Percentiles rank a stretch among this genome's conserved stretches.
phyloP scores from a whole-genome alignment of 2,888 invertebrate genomes.

The Pemphredon lugubris region DNA sequence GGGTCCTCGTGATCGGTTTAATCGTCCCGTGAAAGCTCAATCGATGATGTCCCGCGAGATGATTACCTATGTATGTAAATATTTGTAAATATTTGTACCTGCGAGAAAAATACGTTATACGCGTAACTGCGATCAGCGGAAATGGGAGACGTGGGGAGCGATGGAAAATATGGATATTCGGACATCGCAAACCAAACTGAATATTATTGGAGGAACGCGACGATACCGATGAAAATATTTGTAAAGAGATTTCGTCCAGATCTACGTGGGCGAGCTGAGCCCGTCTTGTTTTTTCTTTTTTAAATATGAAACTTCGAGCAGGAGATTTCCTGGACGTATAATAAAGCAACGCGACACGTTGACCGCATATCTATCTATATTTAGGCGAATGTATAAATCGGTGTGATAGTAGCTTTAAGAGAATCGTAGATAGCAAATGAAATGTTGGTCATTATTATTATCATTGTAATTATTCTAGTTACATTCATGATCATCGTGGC shows the following conservation, averaged over 20 bases:
- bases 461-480: conserved; percentile 64
- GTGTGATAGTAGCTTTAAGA: conserved; percentile 80
- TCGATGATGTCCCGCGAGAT: conserved; percentile 53
- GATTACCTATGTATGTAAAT: conserved; percentile 72
- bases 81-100: conserved; percentile 76
- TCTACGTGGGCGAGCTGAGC: no score
- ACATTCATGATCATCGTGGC: conserved; percentile 43
- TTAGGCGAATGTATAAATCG: conserved; percentile 79
- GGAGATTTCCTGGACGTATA: conserved; percentile 11
- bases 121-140: conserved; percentile 20
- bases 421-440: conserved; percentile 73
- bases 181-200: not conserved
- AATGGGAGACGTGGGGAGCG: no score
- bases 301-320: conserved; percentile 11
- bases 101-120: conserved; percentile 55
- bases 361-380: conserved; percentile 66
- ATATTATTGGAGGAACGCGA: not conserved
- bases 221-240: not conserved
- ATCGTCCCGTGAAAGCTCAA: conserved; percentile 52
- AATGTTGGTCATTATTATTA: conserved; percentile 69
- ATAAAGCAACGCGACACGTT: conserved; percentile 27
- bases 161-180: not conserved
- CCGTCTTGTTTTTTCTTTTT: not conserved
- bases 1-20: conserved; percentile 47
- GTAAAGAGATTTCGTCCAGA: conserved; percentile 37